Base-by-base conservation (phyloP, 2,797 vertebrate genomes). In the Phataginus tricuspis region DNA sequence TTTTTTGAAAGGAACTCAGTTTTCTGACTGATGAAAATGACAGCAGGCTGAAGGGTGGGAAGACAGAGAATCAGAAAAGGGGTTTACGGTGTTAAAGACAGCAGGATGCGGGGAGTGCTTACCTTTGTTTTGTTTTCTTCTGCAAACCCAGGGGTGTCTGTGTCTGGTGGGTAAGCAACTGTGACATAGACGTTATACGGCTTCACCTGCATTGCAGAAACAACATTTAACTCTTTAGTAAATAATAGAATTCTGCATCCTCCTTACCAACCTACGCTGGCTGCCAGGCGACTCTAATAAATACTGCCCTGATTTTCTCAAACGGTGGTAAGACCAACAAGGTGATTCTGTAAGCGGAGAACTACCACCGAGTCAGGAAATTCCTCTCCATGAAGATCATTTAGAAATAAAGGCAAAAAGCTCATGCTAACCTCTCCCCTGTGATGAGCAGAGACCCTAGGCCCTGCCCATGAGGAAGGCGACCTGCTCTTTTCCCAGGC, bases 171-270 rank as follows among this genome's bases (percentile, higher is more conserved):
- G 98, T 99, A 99, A 12, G 99, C 99, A 96, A 99, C 98, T 0
- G 99, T 99, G 96, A 99, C 39, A 4, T 99, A 99, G 98, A 99
- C 98, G 39, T 99, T 99, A 90, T 99, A 99, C 0, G 99, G 99
- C 98, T 99, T 99, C 96, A 99, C 99, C 99, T 99, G 98, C 80
- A 86, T 95, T 91, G 92, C 34, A 96, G 63, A 97, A 96, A 96
- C 92, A 97, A 91, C 21, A 96, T 21, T 5, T 0, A 29, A 6
- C 78, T 7, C 95, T 19, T 95, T 82, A 16, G 89, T 94, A 63
- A 86, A 91, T 21, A 86, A 86, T 1, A 51, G 3, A 2, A 2
- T 7, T 57, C 4, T 1, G 1, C 2, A 0, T 6, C 79, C 72
- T 5, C 11, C 37, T 45, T 0, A 4, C 11, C 55, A 29, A 7